Evolutionary conservation across 2,797 vertebrate genomes (phyloP).

Genomic region (Phalloptychus januarius): DNA sequence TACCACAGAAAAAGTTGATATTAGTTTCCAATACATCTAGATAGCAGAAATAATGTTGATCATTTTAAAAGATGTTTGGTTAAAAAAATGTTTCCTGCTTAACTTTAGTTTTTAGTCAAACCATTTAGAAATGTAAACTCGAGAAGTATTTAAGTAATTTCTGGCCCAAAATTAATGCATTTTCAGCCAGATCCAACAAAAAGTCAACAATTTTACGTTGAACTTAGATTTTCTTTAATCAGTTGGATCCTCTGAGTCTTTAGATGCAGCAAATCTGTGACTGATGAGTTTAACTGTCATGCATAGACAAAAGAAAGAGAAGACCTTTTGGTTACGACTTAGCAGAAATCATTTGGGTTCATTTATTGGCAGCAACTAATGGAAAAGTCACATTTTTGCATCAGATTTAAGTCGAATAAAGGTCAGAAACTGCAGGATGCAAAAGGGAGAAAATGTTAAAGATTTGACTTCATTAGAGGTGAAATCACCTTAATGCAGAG

Average conservation of each 20-base stretch:
- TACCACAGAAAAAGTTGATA: not conserved
- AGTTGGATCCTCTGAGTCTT: not conserved
- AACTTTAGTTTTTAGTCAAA: not conserved
- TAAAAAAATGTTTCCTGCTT: not conserved
- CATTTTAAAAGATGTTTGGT: not conserved
- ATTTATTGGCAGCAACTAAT: not conserved
- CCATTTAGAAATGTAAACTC: not conserved
- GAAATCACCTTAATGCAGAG: not conserved
- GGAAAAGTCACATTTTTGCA: not conserved
- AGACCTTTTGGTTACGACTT: not conserved
- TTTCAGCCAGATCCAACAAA: not conserved
- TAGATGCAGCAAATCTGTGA: not conserved
- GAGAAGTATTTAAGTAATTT: not conserved
- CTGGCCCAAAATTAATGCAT: not conserved
- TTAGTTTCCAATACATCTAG: not conserved
- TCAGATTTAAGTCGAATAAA: not conserved
- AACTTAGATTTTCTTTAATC: not conserved
- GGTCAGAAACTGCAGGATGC: not conserved
- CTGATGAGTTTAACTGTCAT: not conserved
- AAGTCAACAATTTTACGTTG: too few relatives aligned
- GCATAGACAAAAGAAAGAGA: not conserved
- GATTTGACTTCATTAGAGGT: not conserved
- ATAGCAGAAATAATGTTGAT: not conserved
- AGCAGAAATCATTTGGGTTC: not conserved
- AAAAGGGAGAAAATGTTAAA: not conserved